Conservation (phyloP, 2,797 vertebrate species). For the Martes flavigula region DNA sequence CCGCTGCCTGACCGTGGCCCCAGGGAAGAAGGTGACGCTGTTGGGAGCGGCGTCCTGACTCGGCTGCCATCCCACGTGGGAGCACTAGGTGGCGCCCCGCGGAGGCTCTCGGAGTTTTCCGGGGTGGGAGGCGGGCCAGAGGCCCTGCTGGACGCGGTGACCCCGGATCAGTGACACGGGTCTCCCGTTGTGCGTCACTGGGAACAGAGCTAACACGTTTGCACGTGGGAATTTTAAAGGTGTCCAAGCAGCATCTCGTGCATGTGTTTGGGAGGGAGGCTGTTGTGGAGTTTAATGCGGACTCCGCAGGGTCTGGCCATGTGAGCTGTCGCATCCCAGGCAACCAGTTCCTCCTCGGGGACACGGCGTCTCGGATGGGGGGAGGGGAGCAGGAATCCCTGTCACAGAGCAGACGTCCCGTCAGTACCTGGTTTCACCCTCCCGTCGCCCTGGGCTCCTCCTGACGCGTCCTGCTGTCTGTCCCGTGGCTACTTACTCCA, state of each 20-base stretch:
- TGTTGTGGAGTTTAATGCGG: background rate
- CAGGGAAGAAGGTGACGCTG: accelerated
- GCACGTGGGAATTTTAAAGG: background rate
- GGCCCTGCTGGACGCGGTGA: background rate
- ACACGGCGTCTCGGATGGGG: background rate
- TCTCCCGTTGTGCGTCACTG: background rate
- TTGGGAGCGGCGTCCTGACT: background rate
- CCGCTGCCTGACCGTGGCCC: accelerated
- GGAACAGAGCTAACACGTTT: background rate
- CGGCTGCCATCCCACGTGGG: background rate
- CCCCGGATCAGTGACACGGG: background rate
- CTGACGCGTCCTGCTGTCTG: background rate
- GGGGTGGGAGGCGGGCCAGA: background rate
- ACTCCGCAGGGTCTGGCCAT: background rate
- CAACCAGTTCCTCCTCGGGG: background rate
- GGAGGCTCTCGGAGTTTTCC: background rate
- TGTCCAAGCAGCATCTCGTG: accelerated
- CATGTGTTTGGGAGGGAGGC: background rate
- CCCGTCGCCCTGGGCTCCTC: background rate
- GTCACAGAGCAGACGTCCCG: background rate
- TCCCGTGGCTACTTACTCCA: background rate
- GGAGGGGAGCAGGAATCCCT: background rate
- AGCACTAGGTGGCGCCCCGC: constrained; percentile 35
- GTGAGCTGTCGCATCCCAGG: too few relatives aligned
- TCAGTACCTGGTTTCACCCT: background rate